Evolutionary conservation across 2,113 vertebrate species (phyloP), one percentile per base, ranked within the genome.

Genomic region (Coregonus clupeaformis): DNA sequence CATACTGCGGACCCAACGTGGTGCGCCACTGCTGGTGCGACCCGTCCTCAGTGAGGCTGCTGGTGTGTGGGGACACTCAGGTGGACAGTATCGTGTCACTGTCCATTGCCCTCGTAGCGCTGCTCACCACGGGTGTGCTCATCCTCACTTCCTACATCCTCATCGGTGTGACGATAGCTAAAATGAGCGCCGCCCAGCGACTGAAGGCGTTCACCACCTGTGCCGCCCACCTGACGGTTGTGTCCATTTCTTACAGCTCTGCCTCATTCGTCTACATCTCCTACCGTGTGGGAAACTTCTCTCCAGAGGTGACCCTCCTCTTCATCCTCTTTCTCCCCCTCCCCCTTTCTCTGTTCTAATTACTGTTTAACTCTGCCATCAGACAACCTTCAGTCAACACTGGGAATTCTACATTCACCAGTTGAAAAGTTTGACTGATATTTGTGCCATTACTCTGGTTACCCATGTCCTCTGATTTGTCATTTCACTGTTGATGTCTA

Each of bases 231-330:
- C 81, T 86, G 20, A 85, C 67, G 0, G 87, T 89, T 55, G 85
- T 85, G n/a, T 77, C 69, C 16, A 80, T 86, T 29, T 85, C 84
- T 0, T 87, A 82, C 24, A 18, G 29, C 30, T 80, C 87, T 0
- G 87, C 82, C 16, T 69, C 76, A 0, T 86, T 78, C 32, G 87
- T 87, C 0, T 87, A 82, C 71, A 84, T 87, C 72, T 89, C 87
- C 27, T 89, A 89, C 75, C 27, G 87, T 1, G 76, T 89, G 52
- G 79, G 74, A 25, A 76, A 65, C 55, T 78, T 89, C 67, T 74
- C 83, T 20, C 49, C 85, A n/a, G 84, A 87, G 64, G 82, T 83
- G 22, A 22, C n/a, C 57, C 57, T 16, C 6, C 18, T 24, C n/a
- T 60, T 22, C n/a, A 6, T 59, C 16, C 57, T 59, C 57, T 2